Evolutionary conservation across 2,113 vertebrate genomes (phyloP).

Genomic region (Muscicapa adusta): DNA sequence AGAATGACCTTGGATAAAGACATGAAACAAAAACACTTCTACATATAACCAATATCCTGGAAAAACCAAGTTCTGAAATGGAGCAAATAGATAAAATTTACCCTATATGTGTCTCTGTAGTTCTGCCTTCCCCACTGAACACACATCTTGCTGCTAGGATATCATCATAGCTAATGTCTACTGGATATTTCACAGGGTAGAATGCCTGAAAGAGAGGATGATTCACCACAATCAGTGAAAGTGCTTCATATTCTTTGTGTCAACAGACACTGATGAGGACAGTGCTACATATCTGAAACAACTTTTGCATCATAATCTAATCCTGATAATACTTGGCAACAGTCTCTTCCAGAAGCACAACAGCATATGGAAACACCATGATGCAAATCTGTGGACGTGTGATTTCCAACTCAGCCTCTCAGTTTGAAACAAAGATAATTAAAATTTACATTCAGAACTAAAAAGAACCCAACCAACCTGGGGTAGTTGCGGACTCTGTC

Average conservation of each 20-base stretch:
- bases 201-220: conserved; percentile 81
- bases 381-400: rapidly evolving
- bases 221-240: not conserved
- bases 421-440: not conserved
- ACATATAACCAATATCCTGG: not conserved
- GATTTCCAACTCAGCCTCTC: not conserved
- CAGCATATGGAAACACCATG: not conserved
- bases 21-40: not conserved
- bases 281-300: not conserved
- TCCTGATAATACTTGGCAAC: not conserved
- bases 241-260: not conserved
- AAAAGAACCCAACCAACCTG: conserved; percentile 77
- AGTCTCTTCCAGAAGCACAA: not conserved
- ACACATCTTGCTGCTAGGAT: conserved; percentile 89
- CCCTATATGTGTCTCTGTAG: conserved; percentile 88
- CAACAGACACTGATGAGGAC: not conserved
- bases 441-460: not conserved
- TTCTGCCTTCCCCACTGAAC: conserved; percentile 90
- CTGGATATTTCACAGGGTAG: conserved; percentile 80
- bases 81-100: conserved; percentile 53
- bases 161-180: conserved; percentile 85
- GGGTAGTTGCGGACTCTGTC: conserved; percentile 93
- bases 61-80: not conserved
- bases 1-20: not conserved
- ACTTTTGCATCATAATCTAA: not conserved